Evolutionary conservation across 2,888 invertebrate species (phyloP), one percentile per base, ranked within the genome.

Genomic region (Agrotis puta): DNA sequence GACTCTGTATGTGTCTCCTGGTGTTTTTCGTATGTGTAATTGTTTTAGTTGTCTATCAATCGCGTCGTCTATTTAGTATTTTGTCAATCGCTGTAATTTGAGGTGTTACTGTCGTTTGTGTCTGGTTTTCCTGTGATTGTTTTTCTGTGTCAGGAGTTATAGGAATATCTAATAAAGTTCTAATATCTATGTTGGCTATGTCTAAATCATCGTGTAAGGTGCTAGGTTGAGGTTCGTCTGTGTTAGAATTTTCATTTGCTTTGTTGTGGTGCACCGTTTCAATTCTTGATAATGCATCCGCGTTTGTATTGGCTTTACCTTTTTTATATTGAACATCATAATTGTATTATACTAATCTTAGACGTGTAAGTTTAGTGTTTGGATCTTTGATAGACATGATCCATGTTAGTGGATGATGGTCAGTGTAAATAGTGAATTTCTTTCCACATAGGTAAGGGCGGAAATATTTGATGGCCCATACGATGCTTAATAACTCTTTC

Each of bases 401-500:
- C 89, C 90, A 93, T 4, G 79, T 83, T 4, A 93, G 66, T 1
- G 91, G 90, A 64, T 88, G 82, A 70, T 93, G 93, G 64, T 94
- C 93, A 0, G 91, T 93, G 4, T 89, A 85, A 0, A 94, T 91
- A 0, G 71, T 86, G 50, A 94, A 93, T 67, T 86, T 83, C 39
- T 79, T 81, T 4, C 90, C 91, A 33, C 90, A 92, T 11, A 93
- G 39, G 33, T 91, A 91, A 7, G 90, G 90, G 59, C 90, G 70
- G 18, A 92, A 89, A 50, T 87, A 87, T 75, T 91, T 90, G 9
- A 86, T 74, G 0, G 89, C 88, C 89, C 88, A 91, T 1, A 91
- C 85, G 22, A 92, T 88, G 0, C 87, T 87, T 48, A 89, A 70
- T 4, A 92, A 72, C 80, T 92, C 91, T 63, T 90, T 91, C 74